Evolutionary conservation across 2,797 vertebrate genomes (phyloP).

Genomic region (Sebastes iracundus): DNA sequence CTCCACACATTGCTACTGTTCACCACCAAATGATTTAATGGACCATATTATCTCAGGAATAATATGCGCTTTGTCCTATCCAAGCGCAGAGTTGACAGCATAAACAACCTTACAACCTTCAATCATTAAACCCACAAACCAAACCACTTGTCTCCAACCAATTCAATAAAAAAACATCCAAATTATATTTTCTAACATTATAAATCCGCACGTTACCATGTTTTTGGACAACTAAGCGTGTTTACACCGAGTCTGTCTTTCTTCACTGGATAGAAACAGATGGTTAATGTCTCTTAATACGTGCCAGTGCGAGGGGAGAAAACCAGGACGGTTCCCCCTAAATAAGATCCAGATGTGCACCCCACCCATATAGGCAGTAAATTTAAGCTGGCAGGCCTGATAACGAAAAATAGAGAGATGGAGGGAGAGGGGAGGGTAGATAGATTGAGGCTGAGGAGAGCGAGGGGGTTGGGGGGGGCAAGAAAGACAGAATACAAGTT

Average conservation of each 20-base stretch:
- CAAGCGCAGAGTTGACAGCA: neutral
- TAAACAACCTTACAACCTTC: neutral
- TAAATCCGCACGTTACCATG: neutral
- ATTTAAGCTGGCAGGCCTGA: constrained; percentile 82
- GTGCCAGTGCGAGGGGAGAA: constrained; percentile 61
- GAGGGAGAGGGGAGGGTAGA: constrained; percentile 50
- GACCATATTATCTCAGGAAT: neutral
- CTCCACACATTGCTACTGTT: neutral
- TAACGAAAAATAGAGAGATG: constrained; percentile 70
- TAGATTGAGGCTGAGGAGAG: constrained; percentile 31
- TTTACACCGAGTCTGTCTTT: constrained; percentile 32
- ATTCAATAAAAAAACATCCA: neutral
- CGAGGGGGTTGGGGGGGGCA: neutral
- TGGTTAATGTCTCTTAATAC: constrained; percentile 72
- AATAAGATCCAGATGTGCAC: constrained; percentile 88
- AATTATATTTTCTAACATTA: neutral
- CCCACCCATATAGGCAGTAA: constrained; percentile 83
- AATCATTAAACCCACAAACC: constrained; percentile 20
- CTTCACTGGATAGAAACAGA: constrained; percentile 52
- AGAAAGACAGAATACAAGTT: constrained; percentile 48
- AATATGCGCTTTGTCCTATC: neutral
- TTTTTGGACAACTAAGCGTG: constrained; percentile 7
- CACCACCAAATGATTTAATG: neutral
- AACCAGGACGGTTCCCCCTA: constrained; percentile 75
- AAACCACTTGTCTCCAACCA: neutral